Percentiles rank a stretch among this genome's conserved stretches.
Evolutionary conservation across 2,888 invertebrate genomes (phyloP).

Genomic region (Drosophila greeni): DNA sequence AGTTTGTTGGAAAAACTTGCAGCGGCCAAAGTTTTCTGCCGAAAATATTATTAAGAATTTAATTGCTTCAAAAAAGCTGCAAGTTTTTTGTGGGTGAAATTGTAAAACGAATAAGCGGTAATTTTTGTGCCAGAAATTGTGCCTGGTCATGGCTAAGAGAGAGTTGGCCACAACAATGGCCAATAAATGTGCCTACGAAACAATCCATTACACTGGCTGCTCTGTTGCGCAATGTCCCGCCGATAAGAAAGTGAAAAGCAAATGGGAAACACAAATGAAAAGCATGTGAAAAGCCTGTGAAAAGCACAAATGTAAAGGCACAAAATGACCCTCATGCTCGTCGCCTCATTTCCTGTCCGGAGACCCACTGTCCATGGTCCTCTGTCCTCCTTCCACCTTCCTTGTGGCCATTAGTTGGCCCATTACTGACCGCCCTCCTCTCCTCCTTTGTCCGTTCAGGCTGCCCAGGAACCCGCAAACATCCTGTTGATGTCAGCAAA

Average conservation of each 20-base stretch:
- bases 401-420: conserved; percentile 33
- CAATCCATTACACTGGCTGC: conserved; percentile 59
- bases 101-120: conserved; percentile 33
- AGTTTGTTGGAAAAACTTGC: conserved; percentile 45
- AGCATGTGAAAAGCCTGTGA: conserved; percentile 47
- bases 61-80: conserved; percentile 49
- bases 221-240: conserved; percentile 55
- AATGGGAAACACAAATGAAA: conserved; percentile 51
- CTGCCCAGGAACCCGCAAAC: conserved; percentile 64
- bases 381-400: conserved; percentile 3
- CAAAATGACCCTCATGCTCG: conserved; percentile 14
- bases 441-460: conserved; percentile 9
- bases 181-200: conserved; percentile 43
- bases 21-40: conserved; percentile 40
- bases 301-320: too few species aligned
- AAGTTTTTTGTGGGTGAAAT: conserved; percentile 29
- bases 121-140: conserved; percentile 17
- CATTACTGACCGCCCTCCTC: conserved; percentile 23
- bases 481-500: conserved; percentile 72
- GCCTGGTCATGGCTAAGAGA: conserved; percentile 1
- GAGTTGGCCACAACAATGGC: conserved; percentile 39
- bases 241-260: conserved; percentile 65
- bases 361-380: not conserved
- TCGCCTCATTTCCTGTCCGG: conserved; percentile 21
- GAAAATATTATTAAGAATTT: conserved; percentile 52